Evolutionary conservation across 2,888 invertebrate genomes (phyloP).

Genomic region (Thecocarcelia acutangulata): DNA sequence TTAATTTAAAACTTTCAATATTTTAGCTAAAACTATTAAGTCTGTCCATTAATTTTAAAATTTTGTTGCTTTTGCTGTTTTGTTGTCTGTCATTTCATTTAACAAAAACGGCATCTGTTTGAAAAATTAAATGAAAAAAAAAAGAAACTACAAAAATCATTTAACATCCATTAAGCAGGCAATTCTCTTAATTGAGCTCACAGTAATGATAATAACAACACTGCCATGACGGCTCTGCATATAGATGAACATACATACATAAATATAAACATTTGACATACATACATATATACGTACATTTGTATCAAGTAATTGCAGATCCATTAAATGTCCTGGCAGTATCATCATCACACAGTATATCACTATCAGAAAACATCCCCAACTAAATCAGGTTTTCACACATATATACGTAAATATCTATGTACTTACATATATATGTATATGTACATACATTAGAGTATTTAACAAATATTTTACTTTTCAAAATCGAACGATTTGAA

Average conservation of each 20-base stretch:
- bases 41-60: slow-evolving; percentile 6
- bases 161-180: slow-evolving; percentile 79
- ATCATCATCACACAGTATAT: slow-evolving; percentile 28
- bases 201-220: slow-evolving; percentile 50
- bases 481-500: no score
- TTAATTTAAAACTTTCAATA: background rate
- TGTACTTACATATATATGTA: background rate
- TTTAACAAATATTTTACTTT: no score
- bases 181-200: slow-evolving; percentile 77
- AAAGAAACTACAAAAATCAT: slow-evolving; percentile 69
- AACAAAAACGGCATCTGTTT: slow-evolving; percentile 79
- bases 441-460: no score
- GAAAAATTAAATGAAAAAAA: slow-evolving; percentile 68
- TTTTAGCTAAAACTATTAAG: background rate
- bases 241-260: no score
- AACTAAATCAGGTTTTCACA: background rate
- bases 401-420: background rate
- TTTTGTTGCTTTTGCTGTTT: background rate
- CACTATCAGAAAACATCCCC: slow-evolving; percentile 31
- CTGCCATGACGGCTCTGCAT: slow-evolving; percentile 43
- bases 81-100: slow-evolving; percentile 72
- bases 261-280: no score
- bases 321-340: slow-evolving; percentile 31
- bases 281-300: no score
- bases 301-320: background rate